Percentiles rank a stretch among this genome's conserved stretches.
phyloP scores from a whole-genome alignment of 2,888 invertebrate species.

The Penaeus monodon region DNA sequence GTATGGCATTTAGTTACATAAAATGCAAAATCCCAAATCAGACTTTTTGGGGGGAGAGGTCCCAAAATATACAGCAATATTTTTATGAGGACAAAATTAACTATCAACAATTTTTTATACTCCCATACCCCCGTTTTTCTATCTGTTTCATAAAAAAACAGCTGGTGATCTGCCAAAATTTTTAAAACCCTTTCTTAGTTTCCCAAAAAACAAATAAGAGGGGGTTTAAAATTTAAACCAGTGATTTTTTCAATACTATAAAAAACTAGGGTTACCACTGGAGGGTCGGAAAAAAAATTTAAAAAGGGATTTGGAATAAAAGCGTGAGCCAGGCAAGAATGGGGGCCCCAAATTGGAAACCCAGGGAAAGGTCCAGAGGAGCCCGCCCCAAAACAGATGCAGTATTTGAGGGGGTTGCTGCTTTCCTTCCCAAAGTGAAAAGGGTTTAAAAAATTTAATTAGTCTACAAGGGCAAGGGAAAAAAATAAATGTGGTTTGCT shows the following conservation, averaged over 20 bases:
- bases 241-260: not conserved
- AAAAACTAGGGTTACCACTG: not conserved
- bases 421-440: constrained; percentile 75
- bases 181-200: not conserved
- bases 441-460: too few species aligned
- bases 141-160: not conserved
- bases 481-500: constrained; percentile 30
- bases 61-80: too few species aligned
- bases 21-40: too few species aligned
- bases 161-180: not conserved
- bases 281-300: constrained; percentile 1
- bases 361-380: constrained; percentile 67
- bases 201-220: too few species aligned
- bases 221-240: not conserved
- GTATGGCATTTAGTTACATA: too few species aligned
- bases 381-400: constrained; percentile 75
- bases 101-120: too few species aligned
- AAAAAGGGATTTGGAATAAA: constrained; percentile 54
- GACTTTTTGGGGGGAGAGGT: too few species aligned
- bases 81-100: too few species aligned
- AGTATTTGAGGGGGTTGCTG: constrained; percentile 79
- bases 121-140: not conserved
- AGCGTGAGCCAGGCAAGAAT: constrained; percentile 60
- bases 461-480: not conserved
- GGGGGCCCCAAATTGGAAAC: constrained; percentile 63